phyloP scores from a whole-genome alignment of 2,113 vertebrate genomes.

The Sinocyclocheilus maitianheensis region DNA sequence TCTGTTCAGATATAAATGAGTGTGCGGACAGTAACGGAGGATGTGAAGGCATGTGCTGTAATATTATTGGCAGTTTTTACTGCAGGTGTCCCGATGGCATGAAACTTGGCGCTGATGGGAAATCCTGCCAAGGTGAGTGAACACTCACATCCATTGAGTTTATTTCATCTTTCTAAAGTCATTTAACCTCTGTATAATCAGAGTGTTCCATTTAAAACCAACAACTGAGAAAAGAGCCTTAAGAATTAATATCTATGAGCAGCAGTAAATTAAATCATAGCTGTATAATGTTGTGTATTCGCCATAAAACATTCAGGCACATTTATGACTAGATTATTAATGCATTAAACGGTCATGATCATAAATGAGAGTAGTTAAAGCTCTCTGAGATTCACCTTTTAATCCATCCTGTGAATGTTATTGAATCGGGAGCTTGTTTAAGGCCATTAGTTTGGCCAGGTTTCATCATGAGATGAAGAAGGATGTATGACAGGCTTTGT shows the following conservation, averaged over 20 bases:
- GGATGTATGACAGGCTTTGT: slow-evolving; percentile 61
- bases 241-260: neutral
- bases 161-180: neutral
- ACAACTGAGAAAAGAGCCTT: neutral
- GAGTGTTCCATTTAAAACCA: neutral
- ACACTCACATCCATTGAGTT: neutral
- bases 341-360: neutral
- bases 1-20: slow-evolving; percentile 84
- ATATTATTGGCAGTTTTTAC: slow-evolving; percentile 87
- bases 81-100: slow-evolving; percentile 86
- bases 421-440: neutral
- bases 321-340: neutral
- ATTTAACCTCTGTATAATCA: neutral
- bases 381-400: neutral
- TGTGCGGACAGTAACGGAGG: slow-evolving; percentile 77
- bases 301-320: neutral
- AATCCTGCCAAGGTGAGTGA: slow-evolving; percentile 79
- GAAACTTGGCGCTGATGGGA: slow-evolving; percentile 78
- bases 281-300: neutral
- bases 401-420: neutral
- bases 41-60: slow-evolving; percentile 82
- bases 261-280: neutral
- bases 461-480: neutral
- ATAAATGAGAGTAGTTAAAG: too few relatives aligned
- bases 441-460: neutral